Conservation (phyloP, 2,113 vertebrate species). For the Protobothrops flavoviridis region DNA sequence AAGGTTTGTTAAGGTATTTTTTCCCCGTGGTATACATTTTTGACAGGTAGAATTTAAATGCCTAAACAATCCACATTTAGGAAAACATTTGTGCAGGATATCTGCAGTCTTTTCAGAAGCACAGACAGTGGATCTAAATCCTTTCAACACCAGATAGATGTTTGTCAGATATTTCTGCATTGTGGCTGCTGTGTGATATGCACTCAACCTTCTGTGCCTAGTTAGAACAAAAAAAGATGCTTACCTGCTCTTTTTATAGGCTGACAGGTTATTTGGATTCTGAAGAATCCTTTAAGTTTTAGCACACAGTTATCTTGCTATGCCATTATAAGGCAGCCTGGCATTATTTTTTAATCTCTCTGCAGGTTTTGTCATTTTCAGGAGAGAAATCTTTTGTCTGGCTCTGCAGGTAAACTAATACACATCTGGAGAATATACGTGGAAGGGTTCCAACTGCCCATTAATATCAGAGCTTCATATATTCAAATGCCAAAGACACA, state of each 20-base stretch:
- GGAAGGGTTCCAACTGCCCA: conserved; percentile 42
- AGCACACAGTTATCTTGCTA: neutral
- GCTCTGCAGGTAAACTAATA: conserved; percentile 28
- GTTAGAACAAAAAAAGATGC: conserved; percentile 19
- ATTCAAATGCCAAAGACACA: conserved; percentile 48
- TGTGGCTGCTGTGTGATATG: conserved; percentile 5
- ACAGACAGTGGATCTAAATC: neutral
- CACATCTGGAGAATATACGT: conserved; percentile 38
- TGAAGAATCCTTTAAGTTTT: conserved; percentile 23
- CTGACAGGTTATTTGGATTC: neutral
- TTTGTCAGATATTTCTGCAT: fast-evolving
- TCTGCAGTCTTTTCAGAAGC: conserved; percentile 7
- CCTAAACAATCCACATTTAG: neutral
- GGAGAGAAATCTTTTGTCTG: conserved; percentile 39
- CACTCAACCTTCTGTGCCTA: conserved; percentile 20
- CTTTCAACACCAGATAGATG: neutral
- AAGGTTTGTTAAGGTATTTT: neutral
- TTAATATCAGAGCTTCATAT: conserved; percentile 38
- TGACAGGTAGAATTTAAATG: neutral
- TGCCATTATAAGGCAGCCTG: neutral
- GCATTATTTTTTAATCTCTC: conserved; percentile 34
- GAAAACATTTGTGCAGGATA: neutral
- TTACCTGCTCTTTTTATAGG: conserved; percentile 28
- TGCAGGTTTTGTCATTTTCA: neutral
- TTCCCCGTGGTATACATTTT: neutral